phyloP scores from a whole-genome alignment of 2,888 invertebrate species.

The Byasa hedistus region DNA sequence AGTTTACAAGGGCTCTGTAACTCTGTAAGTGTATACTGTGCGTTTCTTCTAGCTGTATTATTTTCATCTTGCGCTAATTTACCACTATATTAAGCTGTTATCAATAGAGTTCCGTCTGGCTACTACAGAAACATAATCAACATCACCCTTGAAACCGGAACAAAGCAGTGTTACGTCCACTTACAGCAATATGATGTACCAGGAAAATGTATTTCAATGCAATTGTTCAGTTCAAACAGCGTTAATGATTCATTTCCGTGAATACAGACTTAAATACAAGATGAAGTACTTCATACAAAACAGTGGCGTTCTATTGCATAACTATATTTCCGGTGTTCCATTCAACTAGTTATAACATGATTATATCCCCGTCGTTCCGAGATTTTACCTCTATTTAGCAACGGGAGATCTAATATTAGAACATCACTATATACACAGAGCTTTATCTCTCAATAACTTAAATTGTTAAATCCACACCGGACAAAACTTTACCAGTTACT shows the following conservation, averaged over 20 bases:
- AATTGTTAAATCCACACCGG: background rate
- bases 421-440: background rate
- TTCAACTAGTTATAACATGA: constrained; percentile 2
- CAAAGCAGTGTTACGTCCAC: background rate
- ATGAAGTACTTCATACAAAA: constrained; percentile 4
- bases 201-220: background rate
- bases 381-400: constrained; percentile 12
- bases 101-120: no score
- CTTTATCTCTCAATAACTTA: constrained; percentile 3
- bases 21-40: background rate
- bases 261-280: background rate
- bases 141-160: background rate
- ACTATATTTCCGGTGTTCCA: constrained; percentile 48
- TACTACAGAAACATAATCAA: background rate
- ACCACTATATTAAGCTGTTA: background rate
- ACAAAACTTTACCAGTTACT: background rate
- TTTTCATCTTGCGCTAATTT: background rate
- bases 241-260: background rate
- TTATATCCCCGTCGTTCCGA: constrained; percentile 6
- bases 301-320: constrained; percentile 50
- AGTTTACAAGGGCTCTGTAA: constrained; percentile 5
- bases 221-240: constrained; percentile 1
- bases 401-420: constrained; percentile 10
- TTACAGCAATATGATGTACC: no score
- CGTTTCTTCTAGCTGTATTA: background rate